phyloP scores from a whole-genome alignment of 2,797 vertebrate species.

The Anabacerthia variegaticeps region DNA sequence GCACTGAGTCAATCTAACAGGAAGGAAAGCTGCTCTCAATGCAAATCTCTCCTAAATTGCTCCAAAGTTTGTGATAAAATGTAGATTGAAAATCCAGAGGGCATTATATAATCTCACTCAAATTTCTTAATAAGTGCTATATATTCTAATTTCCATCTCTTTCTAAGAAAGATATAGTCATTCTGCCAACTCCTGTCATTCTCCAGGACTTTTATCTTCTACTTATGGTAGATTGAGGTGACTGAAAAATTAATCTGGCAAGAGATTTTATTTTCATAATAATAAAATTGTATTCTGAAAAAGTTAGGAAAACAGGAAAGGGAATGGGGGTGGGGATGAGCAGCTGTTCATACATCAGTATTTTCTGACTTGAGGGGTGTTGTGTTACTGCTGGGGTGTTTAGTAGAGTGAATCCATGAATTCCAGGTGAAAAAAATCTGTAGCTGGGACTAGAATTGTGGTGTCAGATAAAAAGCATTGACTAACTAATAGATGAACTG shows the following conservation, averaged over 20 bases:
- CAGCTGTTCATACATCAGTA: not conserved
- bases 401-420: not conserved
- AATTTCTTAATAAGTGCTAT: not conserved
- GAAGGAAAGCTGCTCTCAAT: not conserved
- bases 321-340: rapidly evolving
- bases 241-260: not conserved
- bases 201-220: not conserved
- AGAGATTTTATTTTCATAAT: not conserved
- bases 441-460: not conserved
- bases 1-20: not conserved
- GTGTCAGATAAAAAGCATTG: not conserved
- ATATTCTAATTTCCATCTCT: not conserved
- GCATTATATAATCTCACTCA: not conserved
- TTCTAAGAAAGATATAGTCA: not conserved
- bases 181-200: not conserved
- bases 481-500: not conserved
- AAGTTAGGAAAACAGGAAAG: not conserved
- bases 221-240: not conserved
- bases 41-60: not conserved
- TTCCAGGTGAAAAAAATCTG: not conserved
- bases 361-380: not conserved
- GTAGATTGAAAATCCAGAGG: not conserved
- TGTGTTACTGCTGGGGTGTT: rapidly evolving
- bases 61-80: not conserved
- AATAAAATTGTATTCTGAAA: not conserved